phyloP scores from a whole-genome alignment of 2,113 vertebrate genomes.

The Lepus americanus region DNA sequence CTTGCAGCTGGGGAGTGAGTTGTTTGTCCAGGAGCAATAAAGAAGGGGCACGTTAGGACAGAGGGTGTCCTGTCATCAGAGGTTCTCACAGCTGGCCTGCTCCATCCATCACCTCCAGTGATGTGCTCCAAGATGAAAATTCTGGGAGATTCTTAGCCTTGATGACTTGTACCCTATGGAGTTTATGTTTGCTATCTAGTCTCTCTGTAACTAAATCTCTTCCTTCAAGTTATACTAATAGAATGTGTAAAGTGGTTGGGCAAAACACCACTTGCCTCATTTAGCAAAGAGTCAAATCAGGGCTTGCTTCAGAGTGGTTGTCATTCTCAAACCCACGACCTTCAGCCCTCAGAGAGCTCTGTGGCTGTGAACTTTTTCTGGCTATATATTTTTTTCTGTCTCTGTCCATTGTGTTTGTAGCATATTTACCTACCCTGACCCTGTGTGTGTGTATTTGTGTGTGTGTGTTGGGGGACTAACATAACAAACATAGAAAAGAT shows the following conservation, averaged over 20 bases:
- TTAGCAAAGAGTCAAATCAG: background rate
- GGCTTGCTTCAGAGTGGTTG: background rate
- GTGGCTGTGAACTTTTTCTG: slow-evolving; percentile 20
- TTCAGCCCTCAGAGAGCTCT: background rate
- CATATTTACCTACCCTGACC: background rate
- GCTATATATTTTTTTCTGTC: background rate
- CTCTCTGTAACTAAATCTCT: slow-evolving; percentile 36
- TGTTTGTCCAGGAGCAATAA: background rate
- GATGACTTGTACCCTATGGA: background rate
- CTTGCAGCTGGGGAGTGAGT: background rate
- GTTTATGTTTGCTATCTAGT: slow-evolving; percentile 33
- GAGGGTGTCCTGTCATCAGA: background rate
- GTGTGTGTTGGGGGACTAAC: background rate
- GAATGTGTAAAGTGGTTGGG: no score
- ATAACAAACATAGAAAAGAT: background rate
- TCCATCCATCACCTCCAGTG: background rate
- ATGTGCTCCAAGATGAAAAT: background rate
- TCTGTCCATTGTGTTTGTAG: background rate
- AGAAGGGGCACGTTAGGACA: background rate
- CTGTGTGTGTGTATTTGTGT: background rate
- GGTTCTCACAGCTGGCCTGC: background rate
- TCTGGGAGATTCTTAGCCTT: background rate
- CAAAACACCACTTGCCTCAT: background rate
- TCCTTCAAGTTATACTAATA: background rate
- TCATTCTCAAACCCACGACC: background rate